Evolutionary conservation across 2,797 vertebrate genomes (phyloP).

Genomic region (Coranthus polyacanthus): DNA sequence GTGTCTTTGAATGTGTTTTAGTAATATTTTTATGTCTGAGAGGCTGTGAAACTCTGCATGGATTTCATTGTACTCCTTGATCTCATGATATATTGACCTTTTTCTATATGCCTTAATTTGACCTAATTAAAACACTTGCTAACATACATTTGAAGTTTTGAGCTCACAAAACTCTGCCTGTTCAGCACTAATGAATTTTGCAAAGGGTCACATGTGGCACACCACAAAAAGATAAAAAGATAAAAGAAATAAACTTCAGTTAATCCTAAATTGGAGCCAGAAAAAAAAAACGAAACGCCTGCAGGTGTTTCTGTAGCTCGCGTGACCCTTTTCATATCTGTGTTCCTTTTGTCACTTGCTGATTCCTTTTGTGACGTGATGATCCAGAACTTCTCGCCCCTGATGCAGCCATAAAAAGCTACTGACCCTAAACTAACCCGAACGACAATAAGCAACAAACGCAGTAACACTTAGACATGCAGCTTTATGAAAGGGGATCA

Average conservation of each 20-base stretch:
- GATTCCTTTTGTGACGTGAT: neutral
- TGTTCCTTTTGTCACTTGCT: conserved; percentile 9
- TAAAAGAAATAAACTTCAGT: no score
- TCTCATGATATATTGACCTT: no score
- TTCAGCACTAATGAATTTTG: conserved; percentile 23
- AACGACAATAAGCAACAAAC: conserved; percentile 17
- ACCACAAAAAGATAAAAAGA: no score
- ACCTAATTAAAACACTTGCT: no score
- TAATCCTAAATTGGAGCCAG: no score
- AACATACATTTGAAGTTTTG: no score
- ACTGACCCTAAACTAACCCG: conserved; percentile 40
- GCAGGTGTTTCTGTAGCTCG: neutral
- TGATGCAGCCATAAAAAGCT: conserved; percentile 23
- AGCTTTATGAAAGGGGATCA: conserved; percentile 24
- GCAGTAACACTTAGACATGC: conserved; percentile 12
- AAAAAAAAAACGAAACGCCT: neutral
- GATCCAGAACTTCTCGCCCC: conserved; percentile 1
- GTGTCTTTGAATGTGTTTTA: no score
- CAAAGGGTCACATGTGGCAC: conserved; percentile 13
- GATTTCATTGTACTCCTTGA: no score
- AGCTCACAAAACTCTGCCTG: no score
- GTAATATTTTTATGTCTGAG: no score
- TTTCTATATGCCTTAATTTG: no score
- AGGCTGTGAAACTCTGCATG: no score
- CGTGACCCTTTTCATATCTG: neutral